Evolutionary conservation across 2,113 vertebrate genomes (phyloP).

Genomic region (Neogobius melanostomus): DNA sequence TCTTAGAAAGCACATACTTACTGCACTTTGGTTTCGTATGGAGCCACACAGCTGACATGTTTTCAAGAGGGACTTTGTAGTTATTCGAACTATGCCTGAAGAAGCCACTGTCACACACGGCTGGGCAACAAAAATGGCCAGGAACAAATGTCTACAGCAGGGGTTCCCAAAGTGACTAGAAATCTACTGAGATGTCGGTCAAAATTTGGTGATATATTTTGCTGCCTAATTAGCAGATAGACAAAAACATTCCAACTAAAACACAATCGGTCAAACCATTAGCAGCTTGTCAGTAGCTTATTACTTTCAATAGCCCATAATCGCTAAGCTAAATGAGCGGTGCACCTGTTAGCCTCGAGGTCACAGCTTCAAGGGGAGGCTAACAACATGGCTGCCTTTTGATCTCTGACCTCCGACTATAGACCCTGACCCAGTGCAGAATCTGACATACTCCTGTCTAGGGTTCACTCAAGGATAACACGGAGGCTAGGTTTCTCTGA

Average conservation of each 20-base stretch:
- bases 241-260: too few relatives aligned
- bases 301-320: constrained; percentile 1
- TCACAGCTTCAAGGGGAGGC: background rate
- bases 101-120: background rate
- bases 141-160: background rate
- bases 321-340: background rate
- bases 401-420: constrained; percentile 5
- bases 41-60: background rate
- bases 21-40: background rate
- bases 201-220: too few relatives aligned
- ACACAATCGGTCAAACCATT: background rate
- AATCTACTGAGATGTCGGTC: too few relatives aligned
- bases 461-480: constrained; percentile 8
- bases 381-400: background rate
- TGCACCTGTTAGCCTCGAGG: constrained; percentile 2
- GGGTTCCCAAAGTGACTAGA: background rate
- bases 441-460: background rate
- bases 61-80: background rate
- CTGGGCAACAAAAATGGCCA: background rate
- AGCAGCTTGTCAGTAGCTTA: background rate
- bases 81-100: background rate
- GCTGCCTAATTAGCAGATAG: background rate
- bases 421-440: constrained; percentile 13
- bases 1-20: constrained; percentile 7
- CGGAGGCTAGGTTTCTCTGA: background rate